These are phyloP conservation scores for Piprites chloris DNA, from an alignment of 2,113 vertebrate species.

Conservation along the genomic window DNA sequence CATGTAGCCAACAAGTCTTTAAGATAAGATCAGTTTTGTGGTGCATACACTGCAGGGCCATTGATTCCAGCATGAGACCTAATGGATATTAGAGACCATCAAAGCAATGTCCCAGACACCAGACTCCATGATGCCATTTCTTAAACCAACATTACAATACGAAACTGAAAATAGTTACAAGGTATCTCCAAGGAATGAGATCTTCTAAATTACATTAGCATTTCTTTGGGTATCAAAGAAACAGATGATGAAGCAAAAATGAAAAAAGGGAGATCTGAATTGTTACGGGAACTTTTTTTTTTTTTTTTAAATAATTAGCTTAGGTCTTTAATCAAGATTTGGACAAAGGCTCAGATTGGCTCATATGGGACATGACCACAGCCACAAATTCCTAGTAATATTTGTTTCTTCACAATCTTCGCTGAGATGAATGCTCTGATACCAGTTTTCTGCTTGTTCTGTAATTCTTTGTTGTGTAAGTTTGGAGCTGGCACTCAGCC, in stretches of 20 bases:
- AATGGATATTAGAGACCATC: neutral
- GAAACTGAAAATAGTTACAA: neutral
- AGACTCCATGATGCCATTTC: neutral
- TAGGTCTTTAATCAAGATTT: neutral
- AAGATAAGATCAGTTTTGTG: neutral
- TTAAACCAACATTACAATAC: neutral
- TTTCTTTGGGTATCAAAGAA: neutral
- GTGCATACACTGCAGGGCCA: neutral
- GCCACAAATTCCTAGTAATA: neutral
- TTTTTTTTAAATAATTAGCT: neutral
- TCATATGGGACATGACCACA: neutral
- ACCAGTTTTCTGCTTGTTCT: neutral
- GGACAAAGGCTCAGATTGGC: neutral
- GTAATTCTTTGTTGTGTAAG: neutral
- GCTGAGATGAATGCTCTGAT: neutral
- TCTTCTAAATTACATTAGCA: neutral
- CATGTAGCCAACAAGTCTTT: accelerated
- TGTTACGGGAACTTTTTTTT: neutral
- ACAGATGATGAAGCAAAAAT: neutral
- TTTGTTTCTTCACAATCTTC: neutral
- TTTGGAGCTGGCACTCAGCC: too few relatives aligned
- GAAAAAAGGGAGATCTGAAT: neutral
- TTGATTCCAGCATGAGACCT: neutral
- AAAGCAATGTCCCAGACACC: neutral
- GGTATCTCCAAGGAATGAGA: neutral